Percentiles rank a stretch among this genome's conserved stretches.
Conservation (phyloP, 92 coral and sea anemone genomes). For the Virgularia gustaviana region DNA sequence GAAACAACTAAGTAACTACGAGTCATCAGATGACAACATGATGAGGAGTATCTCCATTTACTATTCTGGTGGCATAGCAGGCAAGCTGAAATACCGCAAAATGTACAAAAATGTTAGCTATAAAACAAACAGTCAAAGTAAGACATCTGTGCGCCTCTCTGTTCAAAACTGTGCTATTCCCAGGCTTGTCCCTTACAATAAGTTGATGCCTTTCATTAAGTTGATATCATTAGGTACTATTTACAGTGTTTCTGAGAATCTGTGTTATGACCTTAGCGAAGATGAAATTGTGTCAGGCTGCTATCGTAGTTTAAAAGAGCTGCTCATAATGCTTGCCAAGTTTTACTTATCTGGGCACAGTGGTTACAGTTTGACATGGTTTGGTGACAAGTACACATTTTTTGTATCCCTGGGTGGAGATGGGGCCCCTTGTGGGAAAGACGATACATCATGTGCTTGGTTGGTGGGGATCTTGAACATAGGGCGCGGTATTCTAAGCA, state of each 20-base stretch:
- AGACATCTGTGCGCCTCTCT: constrained; percentile 6
- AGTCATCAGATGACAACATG: constrained; percentile 1
- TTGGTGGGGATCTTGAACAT: constrained; percentile 14
- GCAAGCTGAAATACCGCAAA: not conserved
- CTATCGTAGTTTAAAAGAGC: constrained; percentile 15
- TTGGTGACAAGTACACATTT: constrained; percentile 15
- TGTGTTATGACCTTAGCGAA: constrained; percentile 9
- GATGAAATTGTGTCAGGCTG: constrained; percentile 2
- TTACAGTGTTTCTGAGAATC: constrained; percentile 9
- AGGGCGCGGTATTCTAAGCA: constrained; percentile 22
- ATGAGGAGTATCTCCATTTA: not conserved
- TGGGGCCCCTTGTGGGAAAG: constrained; percentile 8
- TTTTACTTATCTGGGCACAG: constrained; percentile 13
- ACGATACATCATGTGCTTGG: constrained; percentile 10
- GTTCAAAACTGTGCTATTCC: constrained; percentile 14
- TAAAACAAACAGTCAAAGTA: not conserved
- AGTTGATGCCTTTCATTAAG: constrained; percentile 17
- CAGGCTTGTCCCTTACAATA: constrained; percentile 18
- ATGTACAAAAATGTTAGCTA: constrained; percentile 10
- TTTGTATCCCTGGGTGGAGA: constrained; percentile 17
- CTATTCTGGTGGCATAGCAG: constrained; percentile 8
- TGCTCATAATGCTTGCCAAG: not conserved
- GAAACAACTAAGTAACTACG: not conserved
- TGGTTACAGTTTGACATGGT: constrained; percentile 3
- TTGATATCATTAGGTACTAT: constrained; percentile 1